phyloP scores from a whole-genome alignment of 2,113 vertebrate genomes.

The Suricata suricatta region DNA sequence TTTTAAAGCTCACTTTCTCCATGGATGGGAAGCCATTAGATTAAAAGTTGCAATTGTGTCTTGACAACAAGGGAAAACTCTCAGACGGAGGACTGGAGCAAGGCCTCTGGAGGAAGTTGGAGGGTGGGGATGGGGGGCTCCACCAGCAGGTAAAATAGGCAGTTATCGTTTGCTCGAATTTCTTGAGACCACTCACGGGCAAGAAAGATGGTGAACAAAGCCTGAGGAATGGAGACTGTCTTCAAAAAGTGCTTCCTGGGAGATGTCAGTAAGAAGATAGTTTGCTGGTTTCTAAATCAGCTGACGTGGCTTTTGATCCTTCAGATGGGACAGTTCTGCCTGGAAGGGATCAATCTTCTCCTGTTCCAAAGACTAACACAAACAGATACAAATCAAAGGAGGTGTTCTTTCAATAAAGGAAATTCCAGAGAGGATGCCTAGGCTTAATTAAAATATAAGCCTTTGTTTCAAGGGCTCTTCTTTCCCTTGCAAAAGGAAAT shows the following conservation, averaged over 20 bases:
- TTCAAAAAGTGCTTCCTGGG: conserved; percentile 65
- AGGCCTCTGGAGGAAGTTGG: not conserved
- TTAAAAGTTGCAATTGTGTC: not conserved
- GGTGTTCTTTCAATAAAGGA: conserved; percentile 73
- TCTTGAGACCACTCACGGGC: conserved; percentile 71
- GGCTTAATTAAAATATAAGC: conserved; percentile 71
- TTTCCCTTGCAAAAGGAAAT: conserved; percentile 62
- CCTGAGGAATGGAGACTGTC: conserved; percentile 35
- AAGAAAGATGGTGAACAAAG: not conserved
- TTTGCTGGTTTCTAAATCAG: conserved; percentile 69
- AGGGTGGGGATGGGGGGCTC: not conserved
- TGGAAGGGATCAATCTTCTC: conserved; percentile 57
- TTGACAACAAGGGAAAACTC: not conserved
- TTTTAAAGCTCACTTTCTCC: not conserved
- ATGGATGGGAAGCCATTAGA: not conserved
- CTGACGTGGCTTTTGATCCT: conserved; percentile 76
- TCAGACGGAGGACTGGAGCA: not conserved
- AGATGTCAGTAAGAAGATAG: conserved; percentile 78
- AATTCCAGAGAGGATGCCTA: conserved; percentile 68
- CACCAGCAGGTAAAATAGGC: not conserved
- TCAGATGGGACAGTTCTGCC: conserved; percentile 66
- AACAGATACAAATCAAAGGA: conserved; percentile 70
- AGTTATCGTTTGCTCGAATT: not conserved
- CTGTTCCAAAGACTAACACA: conserved; percentile 67
- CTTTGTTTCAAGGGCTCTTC: conserved; percentile 63